These are phyloP conservation scores for Myodes glareolus DNA, from an alignment of 2,113 vertebrate genomes.

Conservation along the genomic window DNA sequence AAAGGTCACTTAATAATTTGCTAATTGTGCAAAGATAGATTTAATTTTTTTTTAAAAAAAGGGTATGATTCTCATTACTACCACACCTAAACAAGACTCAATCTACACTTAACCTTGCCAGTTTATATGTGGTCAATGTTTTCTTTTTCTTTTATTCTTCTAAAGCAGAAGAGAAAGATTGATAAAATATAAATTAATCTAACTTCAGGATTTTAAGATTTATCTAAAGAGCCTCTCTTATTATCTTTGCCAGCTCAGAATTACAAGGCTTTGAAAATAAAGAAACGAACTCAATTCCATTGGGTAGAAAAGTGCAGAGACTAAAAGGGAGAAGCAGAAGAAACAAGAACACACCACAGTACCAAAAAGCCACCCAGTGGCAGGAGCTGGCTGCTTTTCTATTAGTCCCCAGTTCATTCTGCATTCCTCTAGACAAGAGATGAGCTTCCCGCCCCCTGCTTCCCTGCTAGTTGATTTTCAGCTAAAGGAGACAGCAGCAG, in stretches of 20 bases:
- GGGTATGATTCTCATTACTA: neutral
- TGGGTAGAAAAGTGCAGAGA: conserved; percentile 11
- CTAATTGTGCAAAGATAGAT: conserved; percentile 67
- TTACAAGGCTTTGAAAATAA: neutral
- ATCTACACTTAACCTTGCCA: neutral
- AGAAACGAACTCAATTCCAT: conserved; percentile 37
- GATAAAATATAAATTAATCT: conserved; percentile 9
- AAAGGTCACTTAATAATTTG: conserved; percentile 75
- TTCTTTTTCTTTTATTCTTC: neutral
- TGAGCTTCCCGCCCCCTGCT: neutral
- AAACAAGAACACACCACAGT: neutral
- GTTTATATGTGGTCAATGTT: neutral
- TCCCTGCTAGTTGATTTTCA: conserved; percentile 29
- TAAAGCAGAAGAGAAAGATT: neutral
- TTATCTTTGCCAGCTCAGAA: neutral
- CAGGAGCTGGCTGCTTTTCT: neutral
- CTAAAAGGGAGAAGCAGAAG: conserved; percentile 25
- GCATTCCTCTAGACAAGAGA: conserved; percentile 22
- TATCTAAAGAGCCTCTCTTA: conserved; percentile 14
- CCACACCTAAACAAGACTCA: neutral
- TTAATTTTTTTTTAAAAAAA: neutral
- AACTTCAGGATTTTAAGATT: conserved; percentile 12
- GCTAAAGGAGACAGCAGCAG: conserved; percentile 57
- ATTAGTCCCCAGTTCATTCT: conserved; percentile 16
- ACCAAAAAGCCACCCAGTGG: neutral